Evolutionary conservation across 2,113 vertebrate genomes (phyloP), one percentile per base, ranked within the genome.

Genomic region (Leptobrachium ailaonicum): DNA sequence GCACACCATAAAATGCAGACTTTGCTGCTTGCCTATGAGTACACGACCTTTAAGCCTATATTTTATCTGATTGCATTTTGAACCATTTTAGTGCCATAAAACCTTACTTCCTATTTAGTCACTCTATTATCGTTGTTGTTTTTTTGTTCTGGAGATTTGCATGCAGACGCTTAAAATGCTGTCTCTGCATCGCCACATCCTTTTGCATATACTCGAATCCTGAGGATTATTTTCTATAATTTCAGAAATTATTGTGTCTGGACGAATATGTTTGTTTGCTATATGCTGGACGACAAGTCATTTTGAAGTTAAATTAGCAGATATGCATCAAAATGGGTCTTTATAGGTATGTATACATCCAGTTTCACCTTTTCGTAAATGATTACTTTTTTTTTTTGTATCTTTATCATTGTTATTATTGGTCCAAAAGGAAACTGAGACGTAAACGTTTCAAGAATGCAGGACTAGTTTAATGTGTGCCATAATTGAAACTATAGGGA

Each of bases 51-150:
- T 77, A 77, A 42, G 56, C 75, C 3, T 32, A 9, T 40, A 71
- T 10, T 41, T 41, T 69, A 77, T 77, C 64, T 68, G 66, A 58
- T 68, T 77, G 75, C 40, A 47, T 77, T 77, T 77, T 68, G 75
- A 58, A 77, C 66, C 47, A 44, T 56, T 69, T 75, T 56, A 42
- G 54, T 13, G 3, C 47, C 41, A 68, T 77, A 69, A 67, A 68
- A 3, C 47, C 12, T 11, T 40, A 7, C 11, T 67, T 41, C 2
- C 63, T 20, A 56, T 66, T 32, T 32, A 66, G 10, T 13, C 75
- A n/a, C 47, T 50, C 2, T 60, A 60, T 12, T 13, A 60, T 60
- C 9, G 10, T 12, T 13, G 56, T 11, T 13, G 9, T 4, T 60
- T 60, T 8, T 60, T 58, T 60, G 9, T 60, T 14, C 56, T 60